These are phyloP conservation scores for Halocynthia aurantium DNA, from an alignment of 23 tunicate species.

Conservation along the genomic window DNA sequence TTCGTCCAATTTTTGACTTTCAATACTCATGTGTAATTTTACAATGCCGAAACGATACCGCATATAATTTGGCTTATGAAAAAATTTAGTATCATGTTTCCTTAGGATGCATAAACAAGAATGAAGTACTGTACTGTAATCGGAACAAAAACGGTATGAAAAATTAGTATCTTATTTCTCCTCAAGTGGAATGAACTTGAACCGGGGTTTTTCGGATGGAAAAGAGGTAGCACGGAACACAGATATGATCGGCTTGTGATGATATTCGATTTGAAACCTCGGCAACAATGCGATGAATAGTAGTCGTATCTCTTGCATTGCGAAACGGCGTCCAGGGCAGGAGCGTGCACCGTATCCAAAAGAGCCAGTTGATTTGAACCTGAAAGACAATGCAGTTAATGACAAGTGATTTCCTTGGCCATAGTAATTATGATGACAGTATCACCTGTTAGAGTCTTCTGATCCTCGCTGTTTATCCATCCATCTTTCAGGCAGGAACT, in stretches of 20 bases:
- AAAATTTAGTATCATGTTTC: too few relatives aligned
- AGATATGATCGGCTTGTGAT: conserved; percentile 26
- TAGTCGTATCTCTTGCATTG: conserved; percentile 27
- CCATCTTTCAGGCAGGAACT: conserved; percentile 27
- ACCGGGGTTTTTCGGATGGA: conserved; percentile 37
- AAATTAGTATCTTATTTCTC: not conserved
- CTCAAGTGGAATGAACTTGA: conserved; percentile 30
- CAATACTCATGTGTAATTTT: too few relatives aligned
- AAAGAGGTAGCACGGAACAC: not conserved
- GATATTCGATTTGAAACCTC: conserved; percentile 41
- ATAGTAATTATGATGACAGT: too few relatives aligned
- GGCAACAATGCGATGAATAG: conserved; percentile 25
- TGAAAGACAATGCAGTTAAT: not conserved
- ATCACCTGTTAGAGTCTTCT: too few relatives aligned
- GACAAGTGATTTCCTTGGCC: too few relatives aligned
- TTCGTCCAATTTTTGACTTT: too few relatives aligned
- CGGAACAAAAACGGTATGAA: too few relatives aligned
- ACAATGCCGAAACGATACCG: too few relatives aligned
- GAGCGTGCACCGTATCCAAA: conserved; percentile 45
- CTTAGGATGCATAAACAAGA: too few relatives aligned
- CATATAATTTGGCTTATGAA: too few relatives aligned
- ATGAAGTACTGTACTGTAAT: too few relatives aligned
- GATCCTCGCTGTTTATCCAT: not conserved
- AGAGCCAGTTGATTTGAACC: conserved; percentile 41
- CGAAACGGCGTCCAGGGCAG: conserved; percentile 59